These are phyloP conservation scores for Etheostoma nigrum DNA, from an alignment of 2,797 vertebrate species.

Conservation along the genomic window DNA sequence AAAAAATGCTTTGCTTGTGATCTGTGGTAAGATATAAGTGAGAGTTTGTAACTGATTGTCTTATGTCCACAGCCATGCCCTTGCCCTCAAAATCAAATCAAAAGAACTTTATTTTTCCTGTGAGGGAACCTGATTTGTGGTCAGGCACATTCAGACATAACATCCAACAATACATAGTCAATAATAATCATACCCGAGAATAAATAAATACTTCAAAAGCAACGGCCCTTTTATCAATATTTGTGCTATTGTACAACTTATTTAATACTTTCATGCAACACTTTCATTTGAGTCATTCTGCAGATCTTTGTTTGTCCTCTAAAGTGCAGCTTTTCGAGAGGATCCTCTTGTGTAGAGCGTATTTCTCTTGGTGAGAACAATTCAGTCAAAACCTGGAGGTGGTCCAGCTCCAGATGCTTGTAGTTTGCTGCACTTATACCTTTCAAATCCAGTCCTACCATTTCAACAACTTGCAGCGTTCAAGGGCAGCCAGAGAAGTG, in stretches of 20 bases:
- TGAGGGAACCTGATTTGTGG: too few species aligned
- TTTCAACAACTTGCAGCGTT: constrained; percentile 43
- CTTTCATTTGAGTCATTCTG: constrained; percentile 27
- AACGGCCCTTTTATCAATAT: background rate
- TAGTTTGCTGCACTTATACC: constrained; percentile 35
- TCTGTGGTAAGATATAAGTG: background rate
- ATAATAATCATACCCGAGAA: too few species aligned
- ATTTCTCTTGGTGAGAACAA: constrained; percentile 41
- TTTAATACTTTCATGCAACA: constrained; percentile 22
- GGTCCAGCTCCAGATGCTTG: constrained; percentile 35
- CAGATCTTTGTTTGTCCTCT: constrained; percentile 33
- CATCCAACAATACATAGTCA: too few species aligned
- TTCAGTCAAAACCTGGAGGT: constrained; percentile 55
- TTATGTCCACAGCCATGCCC: background rate
- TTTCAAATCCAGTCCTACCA: constrained; percentile 50
- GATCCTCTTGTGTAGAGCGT: constrained; percentile 26
- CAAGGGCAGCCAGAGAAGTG: constrained; percentile 47
- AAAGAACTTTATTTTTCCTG: too few species aligned
- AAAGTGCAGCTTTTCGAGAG: constrained; percentile 35
- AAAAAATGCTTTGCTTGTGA: background rate
- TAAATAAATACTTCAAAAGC: too few species aligned
- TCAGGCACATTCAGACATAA: too few species aligned
- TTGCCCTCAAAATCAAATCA: background rate
- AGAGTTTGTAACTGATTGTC: background rate
- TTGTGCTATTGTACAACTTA: constrained; percentile 6